Conservation (phyloP, 2,797 vertebrate genomes). For the Eurystomus glaucurus region DNA sequence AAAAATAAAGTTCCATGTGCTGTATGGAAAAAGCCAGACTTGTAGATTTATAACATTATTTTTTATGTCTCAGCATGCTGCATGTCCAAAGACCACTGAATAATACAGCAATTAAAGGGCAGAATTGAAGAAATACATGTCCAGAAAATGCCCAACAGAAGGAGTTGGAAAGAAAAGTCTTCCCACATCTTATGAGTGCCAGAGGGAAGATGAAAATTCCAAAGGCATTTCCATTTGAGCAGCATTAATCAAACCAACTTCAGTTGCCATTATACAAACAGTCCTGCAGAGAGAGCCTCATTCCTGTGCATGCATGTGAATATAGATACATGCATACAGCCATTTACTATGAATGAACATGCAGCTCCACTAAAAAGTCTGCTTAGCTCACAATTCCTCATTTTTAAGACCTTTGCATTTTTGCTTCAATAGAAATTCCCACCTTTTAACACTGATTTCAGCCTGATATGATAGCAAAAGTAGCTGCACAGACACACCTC, state of each 20-base stretch:
- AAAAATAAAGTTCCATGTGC: neutral
- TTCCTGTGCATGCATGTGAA: neutral
- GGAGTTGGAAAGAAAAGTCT: neutral
- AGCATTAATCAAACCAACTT: neutral
- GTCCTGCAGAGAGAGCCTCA: neutral
- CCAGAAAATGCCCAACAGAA: neutral
- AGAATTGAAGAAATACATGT: neutral
- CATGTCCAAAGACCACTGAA: neutral
- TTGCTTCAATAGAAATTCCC: neutral
- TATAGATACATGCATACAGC: fast-evolving
- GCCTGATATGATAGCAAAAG: fast-evolving
- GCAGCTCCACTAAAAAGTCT: neutral
- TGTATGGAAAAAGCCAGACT: neutral
- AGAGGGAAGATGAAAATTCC: neutral
- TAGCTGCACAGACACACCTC: neutral
- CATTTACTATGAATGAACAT: neutral
- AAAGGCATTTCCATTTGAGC: neutral
- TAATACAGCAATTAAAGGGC: neutral
- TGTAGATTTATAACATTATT: neutral
- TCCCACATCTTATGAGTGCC: neutral
- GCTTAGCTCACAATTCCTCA: neutral
- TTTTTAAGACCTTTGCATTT: neutral
- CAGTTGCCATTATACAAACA: neutral
- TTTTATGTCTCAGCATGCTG: neutral
- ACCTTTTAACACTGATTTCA: neutral